Conservation (phyloP, 2,888 invertebrate genomes). For the Papilio elwesi region DNA sequence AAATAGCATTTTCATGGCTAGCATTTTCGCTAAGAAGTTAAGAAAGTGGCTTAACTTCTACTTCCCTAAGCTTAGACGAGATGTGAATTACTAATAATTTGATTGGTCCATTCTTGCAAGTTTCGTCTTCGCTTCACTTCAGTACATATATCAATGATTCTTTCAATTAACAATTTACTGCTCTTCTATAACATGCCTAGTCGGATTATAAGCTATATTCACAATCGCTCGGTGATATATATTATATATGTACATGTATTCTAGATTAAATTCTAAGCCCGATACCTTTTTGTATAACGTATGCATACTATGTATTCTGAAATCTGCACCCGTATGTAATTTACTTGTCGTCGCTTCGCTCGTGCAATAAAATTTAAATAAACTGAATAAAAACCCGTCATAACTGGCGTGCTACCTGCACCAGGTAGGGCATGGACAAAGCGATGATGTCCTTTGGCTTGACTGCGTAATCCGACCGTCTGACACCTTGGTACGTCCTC, state of each 20-base stretch:
- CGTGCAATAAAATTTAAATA: constrained; percentile 26
- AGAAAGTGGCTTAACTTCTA: no score
- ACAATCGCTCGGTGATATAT: no score
- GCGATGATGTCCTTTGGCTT: constrained; percentile 47
- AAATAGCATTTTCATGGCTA: no score
- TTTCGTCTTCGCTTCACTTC: no score
- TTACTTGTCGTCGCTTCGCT: not conserved
- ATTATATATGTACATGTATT: not conserved
- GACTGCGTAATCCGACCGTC: constrained; percentile 46
- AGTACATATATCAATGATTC: no score
- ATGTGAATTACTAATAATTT: no score
- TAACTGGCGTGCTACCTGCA: constrained; percentile 24
- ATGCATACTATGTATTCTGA: constrained; percentile 5
- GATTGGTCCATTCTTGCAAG: no score
- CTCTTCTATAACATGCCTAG: no score
- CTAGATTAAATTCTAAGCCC: not conserved
- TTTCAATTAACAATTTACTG: no score
- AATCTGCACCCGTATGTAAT: constrained; percentile 10
- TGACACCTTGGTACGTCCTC: constrained; percentile 60
- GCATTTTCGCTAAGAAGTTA: no score
- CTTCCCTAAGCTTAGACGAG: no score
- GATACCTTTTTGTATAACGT: not conserved
- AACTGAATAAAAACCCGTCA: constrained; percentile 25
- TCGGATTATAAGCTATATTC: no score
- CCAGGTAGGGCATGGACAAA: constrained; percentile 40